These are phyloP conservation scores for Condylura cristata DNA, from an alignment of 2,113 vertebrate genomes.

Conservation along the genomic window DNA sequence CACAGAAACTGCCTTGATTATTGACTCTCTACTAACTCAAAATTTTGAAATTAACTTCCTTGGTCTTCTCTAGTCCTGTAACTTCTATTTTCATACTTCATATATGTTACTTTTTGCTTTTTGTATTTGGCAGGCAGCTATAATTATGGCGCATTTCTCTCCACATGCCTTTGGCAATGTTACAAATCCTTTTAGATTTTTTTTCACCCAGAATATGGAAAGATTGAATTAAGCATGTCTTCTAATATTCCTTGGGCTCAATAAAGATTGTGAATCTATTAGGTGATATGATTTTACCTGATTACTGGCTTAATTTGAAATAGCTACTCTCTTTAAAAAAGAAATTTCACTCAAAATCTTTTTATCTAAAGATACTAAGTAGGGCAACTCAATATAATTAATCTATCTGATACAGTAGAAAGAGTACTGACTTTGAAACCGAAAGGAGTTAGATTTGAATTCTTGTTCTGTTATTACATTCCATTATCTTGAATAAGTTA, in stretches of 20 bases:
- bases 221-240: neutral
- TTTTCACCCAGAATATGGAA: neutral
- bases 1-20: neutral
- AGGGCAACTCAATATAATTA: neutral
- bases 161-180: slow-evolving; percentile 11
- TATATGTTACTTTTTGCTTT: neutral
- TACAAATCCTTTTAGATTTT: neutral
- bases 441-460: slow-evolving; percentile 3
- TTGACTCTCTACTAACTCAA: neutral
- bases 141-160: neutral
- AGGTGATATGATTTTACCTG: slow-evolving; percentile 19
- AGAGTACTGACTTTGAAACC: slow-evolving; percentile 30
- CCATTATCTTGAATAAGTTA: neutral
- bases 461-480: neutral
- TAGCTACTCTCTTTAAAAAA: neutral
- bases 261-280: neutral
- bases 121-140: neutral
- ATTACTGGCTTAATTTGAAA: slow-evolving; percentile 33
- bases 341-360: neutral
- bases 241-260: neutral
- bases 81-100: neutral
- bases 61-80: neutral
- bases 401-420: neutral
- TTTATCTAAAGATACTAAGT: slow-evolving; percentile 22
- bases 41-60: neutral